These are phyloP conservation scores for Holotrichia oblita DNA, from an alignment of 1,140 invertebrate species.

Conservation along the genomic window DNA sequence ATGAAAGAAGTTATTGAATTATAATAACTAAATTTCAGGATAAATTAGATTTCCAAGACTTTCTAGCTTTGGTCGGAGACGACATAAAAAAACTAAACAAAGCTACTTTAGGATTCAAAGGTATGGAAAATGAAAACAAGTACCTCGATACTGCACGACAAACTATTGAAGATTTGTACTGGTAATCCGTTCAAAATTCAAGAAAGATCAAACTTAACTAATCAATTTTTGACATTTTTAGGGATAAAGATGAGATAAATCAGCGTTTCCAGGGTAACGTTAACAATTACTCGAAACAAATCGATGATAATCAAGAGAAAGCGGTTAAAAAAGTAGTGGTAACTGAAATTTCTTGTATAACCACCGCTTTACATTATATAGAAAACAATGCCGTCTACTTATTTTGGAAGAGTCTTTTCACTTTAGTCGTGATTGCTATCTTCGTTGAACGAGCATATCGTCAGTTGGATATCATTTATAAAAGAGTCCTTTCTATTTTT, in stretches of 20 bases:
- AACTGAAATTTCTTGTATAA: conserved; percentile 38
- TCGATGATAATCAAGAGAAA: conserved; percentile 53
- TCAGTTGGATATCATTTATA: conserved; percentile 53
- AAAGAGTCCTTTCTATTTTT: conserved; percentile 5
- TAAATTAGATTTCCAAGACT: conserved; percentile 58
- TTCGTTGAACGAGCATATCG: conserved; percentile 68
- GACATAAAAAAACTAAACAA: conserved; percentile 59
- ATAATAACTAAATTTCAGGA: conserved; percentile 41
- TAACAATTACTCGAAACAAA: conserved; percentile 40
- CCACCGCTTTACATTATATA: conserved; percentile 54
- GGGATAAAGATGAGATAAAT: conserved; percentile 53
- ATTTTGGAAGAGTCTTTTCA: conserved; percentile 67
- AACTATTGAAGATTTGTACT: conserved; percentile 60
- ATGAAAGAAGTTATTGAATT: no score
- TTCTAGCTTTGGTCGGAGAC: conserved; percentile 56
- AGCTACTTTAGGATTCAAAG: conserved; percentile 58
- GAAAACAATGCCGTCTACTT: conserved; percentile 63
- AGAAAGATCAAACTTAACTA: not conserved
- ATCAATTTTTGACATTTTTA: conserved; percentile 35
- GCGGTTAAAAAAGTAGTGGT: conserved; percentile 45
- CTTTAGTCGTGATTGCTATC: conserved; percentile 64
- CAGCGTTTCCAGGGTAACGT: conserved; percentile 52
- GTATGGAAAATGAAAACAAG: conserved; percentile 48
- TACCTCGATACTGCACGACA: conserved; percentile 56
- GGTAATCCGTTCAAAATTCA: conserved; percentile 45